Conservation (phyloP, 2,113 vertebrate species). For the Kryptolebias marmoratus region DNA sequence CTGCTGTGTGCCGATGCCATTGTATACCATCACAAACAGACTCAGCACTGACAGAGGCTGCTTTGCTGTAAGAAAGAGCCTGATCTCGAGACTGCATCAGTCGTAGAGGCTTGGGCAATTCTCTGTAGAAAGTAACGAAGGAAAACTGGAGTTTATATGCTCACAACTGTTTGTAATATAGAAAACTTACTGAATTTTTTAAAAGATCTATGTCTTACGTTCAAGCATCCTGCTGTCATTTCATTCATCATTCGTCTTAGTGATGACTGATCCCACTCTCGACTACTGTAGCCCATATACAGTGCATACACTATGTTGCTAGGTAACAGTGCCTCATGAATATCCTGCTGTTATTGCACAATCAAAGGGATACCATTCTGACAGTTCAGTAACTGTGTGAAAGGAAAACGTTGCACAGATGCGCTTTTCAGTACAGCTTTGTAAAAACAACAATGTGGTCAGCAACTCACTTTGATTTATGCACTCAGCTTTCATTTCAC, state of each 20-base stretch:
- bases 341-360: slow-evolving; percentile 55
- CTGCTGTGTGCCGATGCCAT: slow-evolving; percentile 24
- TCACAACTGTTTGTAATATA: background rate
- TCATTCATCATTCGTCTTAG: slow-evolving; percentile 46
- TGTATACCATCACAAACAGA: slow-evolving; percentile 37
- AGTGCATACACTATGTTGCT: slow-evolving; percentile 71
- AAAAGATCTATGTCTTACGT: slow-evolving; percentile 2
- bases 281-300: slow-evolving; percentile 40
- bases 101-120: slow-evolving; percentile 6
- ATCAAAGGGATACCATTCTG: slow-evolving; percentile 58
- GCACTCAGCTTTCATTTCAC: background rate
- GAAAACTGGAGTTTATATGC: background rate
- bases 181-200: background rate
- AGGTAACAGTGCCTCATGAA: slow-evolving; percentile 72
- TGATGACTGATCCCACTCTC: slow-evolving; percentile 44
- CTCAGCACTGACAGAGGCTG: slow-evolving; percentile 9
- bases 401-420: slow-evolving; percentile 22
- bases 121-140: slow-evolving; percentile 7
- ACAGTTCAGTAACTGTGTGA: slow-evolving; percentile 36
- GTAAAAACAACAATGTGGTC: background rate
- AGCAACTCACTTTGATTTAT: background rate
- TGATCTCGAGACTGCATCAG: slow-evolving; percentile 14
- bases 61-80: slow-evolving; percentile 35
- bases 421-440: slow-evolving; percentile 1
- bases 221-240: slow-evolving; percentile 21